Evolutionary conservation across 2,797 vertebrate species (phyloP).

Genomic region (Notoglanidium macrostoma): DNA sequence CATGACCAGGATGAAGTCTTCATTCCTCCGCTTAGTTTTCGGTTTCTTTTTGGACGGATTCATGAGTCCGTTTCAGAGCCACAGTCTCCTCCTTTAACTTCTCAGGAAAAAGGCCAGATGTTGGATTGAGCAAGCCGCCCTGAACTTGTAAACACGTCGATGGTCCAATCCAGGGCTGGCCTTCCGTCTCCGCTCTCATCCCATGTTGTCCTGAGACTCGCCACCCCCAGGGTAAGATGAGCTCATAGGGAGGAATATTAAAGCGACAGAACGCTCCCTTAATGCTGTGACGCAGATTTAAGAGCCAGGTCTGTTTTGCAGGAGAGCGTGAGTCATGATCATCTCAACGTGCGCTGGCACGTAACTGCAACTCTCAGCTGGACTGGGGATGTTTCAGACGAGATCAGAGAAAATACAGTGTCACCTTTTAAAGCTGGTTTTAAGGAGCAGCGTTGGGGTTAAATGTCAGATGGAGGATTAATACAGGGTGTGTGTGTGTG

Average conservation of each 20-base stretch:
- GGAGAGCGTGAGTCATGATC: neutral
- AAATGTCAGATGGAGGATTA: neutral
- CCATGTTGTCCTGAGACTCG: neutral
- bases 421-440: neutral
- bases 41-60: neutral
- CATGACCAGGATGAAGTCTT: neutral
- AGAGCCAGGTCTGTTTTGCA: neutral
- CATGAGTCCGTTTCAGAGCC: neutral
- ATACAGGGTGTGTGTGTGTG: neutral
- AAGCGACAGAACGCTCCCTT: neutral
- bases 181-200: neutral
- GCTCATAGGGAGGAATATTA: constrained; percentile 19
- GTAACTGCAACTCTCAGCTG: neutral
- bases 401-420: neutral
- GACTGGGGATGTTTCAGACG: neutral
- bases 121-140: neutral
- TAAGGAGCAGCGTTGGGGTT: neutral
- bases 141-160: neutral
- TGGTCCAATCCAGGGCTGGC: neutral
- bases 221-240: neutral
- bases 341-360: neutral
- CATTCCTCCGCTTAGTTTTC: neutral
- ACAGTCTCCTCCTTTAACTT: neutral
- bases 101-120: neutral
- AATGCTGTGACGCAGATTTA: constrained; percentile 26